phyloP scores from a whole-genome alignment of 1,140 invertebrate species.

The Drosophila suzukii region DNA sequence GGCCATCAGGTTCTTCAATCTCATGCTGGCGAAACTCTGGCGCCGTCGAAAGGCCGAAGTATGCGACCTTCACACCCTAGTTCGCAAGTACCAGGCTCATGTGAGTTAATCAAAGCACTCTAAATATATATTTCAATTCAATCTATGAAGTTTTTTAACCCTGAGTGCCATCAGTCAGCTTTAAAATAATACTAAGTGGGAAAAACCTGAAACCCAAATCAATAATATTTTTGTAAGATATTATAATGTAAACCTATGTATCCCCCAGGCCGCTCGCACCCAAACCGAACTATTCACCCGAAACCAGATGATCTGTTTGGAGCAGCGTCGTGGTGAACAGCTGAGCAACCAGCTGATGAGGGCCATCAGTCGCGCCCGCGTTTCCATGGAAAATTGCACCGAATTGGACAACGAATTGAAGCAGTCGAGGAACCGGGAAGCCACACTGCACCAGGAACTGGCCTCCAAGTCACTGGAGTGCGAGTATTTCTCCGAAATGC shows the following conservation, averaged over 20 bases:
- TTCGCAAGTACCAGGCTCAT: constrained; percentile 4
- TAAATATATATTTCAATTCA: no score
- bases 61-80: not conserved
- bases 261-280: not conserved
- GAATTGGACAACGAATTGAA: not conserved
- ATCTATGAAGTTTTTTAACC: no score
- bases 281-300: constrained; percentile 2
- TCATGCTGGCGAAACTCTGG: not conserved
- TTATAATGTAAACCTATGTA: not conserved
- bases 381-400: not conserved
- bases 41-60: not conserved
- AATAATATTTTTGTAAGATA: no score
- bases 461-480: not conserved
- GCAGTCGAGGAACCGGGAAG: not conserved
- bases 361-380: not conserved
- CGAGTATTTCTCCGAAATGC: not conserved
- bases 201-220: no score
- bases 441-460: not conserved
- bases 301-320: not conserved
- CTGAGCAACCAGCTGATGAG: not conserved
- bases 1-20: constrained; percentile 1
- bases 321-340: constrained; percentile 1
- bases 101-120: not conserved
- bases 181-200: no score
- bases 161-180: no score